Evolutionary conservation across 2,888 invertebrate genomes (phyloP).

Genomic region (Digitonthophagus gazella): DNA sequence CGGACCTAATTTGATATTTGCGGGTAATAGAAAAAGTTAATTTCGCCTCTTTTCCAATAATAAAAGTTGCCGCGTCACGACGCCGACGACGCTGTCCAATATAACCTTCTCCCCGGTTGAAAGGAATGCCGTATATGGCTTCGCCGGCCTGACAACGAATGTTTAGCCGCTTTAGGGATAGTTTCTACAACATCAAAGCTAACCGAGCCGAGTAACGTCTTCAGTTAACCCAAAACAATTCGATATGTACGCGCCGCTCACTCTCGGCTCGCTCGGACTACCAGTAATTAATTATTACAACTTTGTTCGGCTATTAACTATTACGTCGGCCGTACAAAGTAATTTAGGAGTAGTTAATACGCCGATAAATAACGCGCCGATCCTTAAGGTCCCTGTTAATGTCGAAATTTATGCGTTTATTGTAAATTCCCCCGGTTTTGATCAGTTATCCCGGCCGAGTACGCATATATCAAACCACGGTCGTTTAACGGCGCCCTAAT

Average conservation of each 20-base stretch:
- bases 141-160: neutral
- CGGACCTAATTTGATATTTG: neutral
- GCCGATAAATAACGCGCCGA: neutral
- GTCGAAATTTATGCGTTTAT: neutral
- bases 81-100: neutral
- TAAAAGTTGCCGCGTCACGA: neutral
- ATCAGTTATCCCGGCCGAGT: neutral
- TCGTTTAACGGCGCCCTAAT: conserved; percentile 10
- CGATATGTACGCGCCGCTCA: neutral
- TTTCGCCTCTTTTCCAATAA: neutral
- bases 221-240: neutral
- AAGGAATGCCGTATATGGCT: neutral
- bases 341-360: neutral
- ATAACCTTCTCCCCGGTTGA: neutral
- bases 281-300: neutral
- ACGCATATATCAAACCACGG: conserved; percentile 6
- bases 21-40: neutral
- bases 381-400: neutral
- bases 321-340: neutral
- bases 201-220: neutral
- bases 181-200: neutral
- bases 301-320: neutral
- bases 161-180: neutral
- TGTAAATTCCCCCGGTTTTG: neutral
- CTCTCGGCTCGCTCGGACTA: neutral